phyloP scores from a whole-genome alignment of 2,113 vertebrate species.

The Actenoides hombroni region DNA sequence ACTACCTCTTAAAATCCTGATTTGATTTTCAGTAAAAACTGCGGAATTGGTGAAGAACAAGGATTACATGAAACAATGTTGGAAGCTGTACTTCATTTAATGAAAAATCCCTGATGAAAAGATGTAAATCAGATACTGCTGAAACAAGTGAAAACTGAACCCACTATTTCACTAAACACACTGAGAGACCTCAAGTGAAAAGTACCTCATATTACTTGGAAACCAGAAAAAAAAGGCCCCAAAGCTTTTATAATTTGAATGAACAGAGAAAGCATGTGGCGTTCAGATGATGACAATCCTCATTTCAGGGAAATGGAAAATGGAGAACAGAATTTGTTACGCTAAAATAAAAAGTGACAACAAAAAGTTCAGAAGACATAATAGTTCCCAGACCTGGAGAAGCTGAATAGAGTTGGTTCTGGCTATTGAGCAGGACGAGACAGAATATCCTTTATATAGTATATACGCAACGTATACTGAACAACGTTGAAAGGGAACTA shows the following conservation, averaged over 20 bases:
- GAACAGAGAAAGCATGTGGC: not conserved
- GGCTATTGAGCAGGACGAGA: not conserved
- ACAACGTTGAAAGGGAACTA: not conserved
- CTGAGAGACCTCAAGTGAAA: not conserved
- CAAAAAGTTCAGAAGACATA: not conserved
- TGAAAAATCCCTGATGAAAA: not conserved
- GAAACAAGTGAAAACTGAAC: not conserved
- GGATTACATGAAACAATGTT: not conserved
- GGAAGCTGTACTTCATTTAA: not conserved
- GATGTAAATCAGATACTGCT: not conserved
- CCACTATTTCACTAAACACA: not conserved
- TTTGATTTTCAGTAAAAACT: not conserved
- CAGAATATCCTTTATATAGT: not conserved
- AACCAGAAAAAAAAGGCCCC: not conserved
- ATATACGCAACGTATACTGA: not conserved
- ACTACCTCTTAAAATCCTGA: not conserved
- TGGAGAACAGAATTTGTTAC: not conserved
- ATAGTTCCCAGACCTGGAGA: not conserved
- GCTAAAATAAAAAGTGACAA: not conserved
- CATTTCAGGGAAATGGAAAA: not conserved
- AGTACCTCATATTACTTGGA: not conserved
- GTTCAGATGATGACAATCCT: not conserved
- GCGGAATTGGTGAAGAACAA: not conserved
- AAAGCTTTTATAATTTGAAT: not conserved
- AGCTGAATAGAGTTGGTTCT: not conserved